Conservation (phyloP, 2,797 vertebrate species). For the Catostomus latipinnis region DNA sequence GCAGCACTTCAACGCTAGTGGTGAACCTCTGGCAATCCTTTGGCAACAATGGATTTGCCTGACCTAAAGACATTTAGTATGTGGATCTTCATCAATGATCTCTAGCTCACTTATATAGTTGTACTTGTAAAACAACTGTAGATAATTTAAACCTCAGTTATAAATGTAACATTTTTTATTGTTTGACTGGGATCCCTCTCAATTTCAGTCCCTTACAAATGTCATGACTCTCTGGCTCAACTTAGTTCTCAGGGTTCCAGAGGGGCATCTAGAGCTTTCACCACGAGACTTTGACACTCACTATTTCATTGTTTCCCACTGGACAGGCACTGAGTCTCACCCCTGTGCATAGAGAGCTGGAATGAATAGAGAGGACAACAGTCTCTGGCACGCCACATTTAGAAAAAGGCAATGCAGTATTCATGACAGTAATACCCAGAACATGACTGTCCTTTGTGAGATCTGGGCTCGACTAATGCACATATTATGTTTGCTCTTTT, state of each 20-base stretch:
- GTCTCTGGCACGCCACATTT: constrained; percentile 16
- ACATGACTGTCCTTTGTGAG: constrained; percentile 23
- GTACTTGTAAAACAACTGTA: constrained; percentile 12
- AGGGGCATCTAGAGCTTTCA: constrained; percentile 6
- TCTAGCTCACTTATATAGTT: not conserved
- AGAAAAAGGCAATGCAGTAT: constrained; percentile 36
- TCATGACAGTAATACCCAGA: constrained; percentile 30
- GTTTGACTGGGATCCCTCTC: not conserved
- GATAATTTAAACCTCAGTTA: constrained; percentile 7
- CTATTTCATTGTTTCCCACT: constrained; percentile 19
- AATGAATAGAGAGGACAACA: constrained; percentile 33
- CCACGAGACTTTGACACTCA: constrained; percentile 17
- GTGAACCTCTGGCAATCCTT: no score
- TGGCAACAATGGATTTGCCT: not conserved
- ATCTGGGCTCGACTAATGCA: constrained; percentile 43
- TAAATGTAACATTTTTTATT: constrained; percentile 1
- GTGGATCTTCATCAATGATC: constrained; percentile 8
- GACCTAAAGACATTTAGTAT: not conserved
- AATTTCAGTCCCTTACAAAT: constrained; percentile 12
- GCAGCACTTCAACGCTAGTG: no score
- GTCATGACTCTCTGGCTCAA: not conserved
- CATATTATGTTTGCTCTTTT: constrained; percentile 28
- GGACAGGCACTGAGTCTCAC: constrained; percentile 18
- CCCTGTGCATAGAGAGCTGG: constrained; percentile 18
- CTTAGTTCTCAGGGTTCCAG: constrained; percentile 1